Conservation (phyloP, 2,888 invertebrate species). For the Tiphia femorata region DNA sequence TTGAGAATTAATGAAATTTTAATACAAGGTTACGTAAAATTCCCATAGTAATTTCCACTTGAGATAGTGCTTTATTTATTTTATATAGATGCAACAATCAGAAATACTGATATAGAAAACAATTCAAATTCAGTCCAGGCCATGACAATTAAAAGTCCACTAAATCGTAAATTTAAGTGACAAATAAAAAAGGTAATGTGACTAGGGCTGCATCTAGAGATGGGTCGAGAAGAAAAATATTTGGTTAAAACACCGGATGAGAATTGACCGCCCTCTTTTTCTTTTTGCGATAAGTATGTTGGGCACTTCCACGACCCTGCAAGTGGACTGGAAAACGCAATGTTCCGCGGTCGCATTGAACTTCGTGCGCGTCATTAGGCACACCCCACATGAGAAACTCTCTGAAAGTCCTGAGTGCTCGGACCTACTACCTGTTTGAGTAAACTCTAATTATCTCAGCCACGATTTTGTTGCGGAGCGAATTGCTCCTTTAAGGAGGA, state of each 20-base stretch:
- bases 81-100: too few species aligned
- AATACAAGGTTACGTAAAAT: too few species aligned
- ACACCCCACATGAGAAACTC: constrained; percentile 17
- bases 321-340: constrained; percentile 29
- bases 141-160: not conserved
- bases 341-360: constrained; percentile 17
- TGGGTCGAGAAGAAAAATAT: not conserved
- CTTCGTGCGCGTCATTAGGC: constrained; percentile 25
- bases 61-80: too few species aligned
- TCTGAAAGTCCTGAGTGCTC: constrained; percentile 1
- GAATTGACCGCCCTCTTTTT: not conserved
- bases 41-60: too few species aligned
- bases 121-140: too few species aligned
- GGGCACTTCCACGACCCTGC: not conserved
- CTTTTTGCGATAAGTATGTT: too few species aligned
- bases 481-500: too few species aligned
- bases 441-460: not conserved
- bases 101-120: too few species aligned
- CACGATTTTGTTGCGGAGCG: too few species aligned
- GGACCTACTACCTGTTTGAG: constrained; percentile 11
- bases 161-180: not conserved
- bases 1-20: too few species aligned
- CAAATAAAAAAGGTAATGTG: not conserved
- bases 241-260: not conserved
- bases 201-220: too few species aligned